Evolutionary conservation across 37 sponge, comb jelly and placozoan genomes (phyloP), one percentile per base, ranked within the genome.

Genomic region (Chondrosia reniformis): DNA sequence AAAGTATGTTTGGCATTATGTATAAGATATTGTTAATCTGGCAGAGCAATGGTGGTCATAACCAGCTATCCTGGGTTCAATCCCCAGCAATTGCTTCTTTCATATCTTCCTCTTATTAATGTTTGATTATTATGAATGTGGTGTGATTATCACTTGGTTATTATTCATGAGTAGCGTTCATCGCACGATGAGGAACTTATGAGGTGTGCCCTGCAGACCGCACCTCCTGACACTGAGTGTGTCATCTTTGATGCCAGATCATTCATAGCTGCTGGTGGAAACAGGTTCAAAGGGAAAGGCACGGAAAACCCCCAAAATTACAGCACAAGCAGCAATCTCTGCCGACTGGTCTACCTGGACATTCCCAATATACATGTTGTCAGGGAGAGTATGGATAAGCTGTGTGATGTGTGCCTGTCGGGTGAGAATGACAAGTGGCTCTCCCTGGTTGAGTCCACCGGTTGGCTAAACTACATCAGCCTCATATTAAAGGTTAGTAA

Each of bases 281-380:
- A 98, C 80, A 85, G 66, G 46, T 67, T 98, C 36, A 91, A 93
- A 88, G 99, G 99, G 0, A 94, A 94, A 55, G 99, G 99, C 0
- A 98, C 96, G 22, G 99, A 98, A 62, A 80, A 89, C 72, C 69
- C 88, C 0, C 46, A 82, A 28, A 81, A 84, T 46, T 98, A 98
- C 76, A n/a, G n/a, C n/a, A n/a, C n/a, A n/a, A n/a, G n/a, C n/a
- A n/a, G n/a, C n/a, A 65, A 73, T 6, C 74, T 73, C 40, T 84
- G 94, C 19, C 82, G 75, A 39, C 81, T 98, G 56, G 78, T 72
- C 25, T 81, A 90, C 67, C 88, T 98, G 56, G 94, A 93, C 67
- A 98, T 98, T 24, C 97, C 95, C 52, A 98, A 98, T 79, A 98
- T 98, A 83, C 99, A 98, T 71, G 94, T 88, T 0, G 95, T 98